phyloP scores from a whole-genome alignment of 2,113 vertebrate genomes.

The human region GRCh38 chr11:80994001-80994500 shows the following conservation, averaged over 20 bases:
- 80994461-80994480: not conserved
- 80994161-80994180: not conserved
- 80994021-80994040: not conserved
- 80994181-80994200: not conserved
- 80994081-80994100: not conserved
- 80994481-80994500: not conserved
- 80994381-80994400: not conserved
- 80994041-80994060: not conserved
- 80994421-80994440: not conserved
- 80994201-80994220: not conserved
- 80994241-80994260: not conserved
- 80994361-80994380: not conserved
- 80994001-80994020: not conserved
- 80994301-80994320: not conserved
- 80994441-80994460: not conserved
- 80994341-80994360: not conserved
- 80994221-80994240: not conserved
- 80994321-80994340: not conserved
- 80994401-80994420: not conserved
- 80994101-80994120: slow-evolving; percentile 11
- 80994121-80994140: not conserved
- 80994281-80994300: slow-evolving; percentile 6
- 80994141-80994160: not conserved
- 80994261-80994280: not conserved
- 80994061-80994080: not conserved